Evolutionary conservation across 1,140 invertebrate genomes (phyloP), one percentile per base, ranked within the genome.

Genomic region (Cotesia glomerata): DNA sequence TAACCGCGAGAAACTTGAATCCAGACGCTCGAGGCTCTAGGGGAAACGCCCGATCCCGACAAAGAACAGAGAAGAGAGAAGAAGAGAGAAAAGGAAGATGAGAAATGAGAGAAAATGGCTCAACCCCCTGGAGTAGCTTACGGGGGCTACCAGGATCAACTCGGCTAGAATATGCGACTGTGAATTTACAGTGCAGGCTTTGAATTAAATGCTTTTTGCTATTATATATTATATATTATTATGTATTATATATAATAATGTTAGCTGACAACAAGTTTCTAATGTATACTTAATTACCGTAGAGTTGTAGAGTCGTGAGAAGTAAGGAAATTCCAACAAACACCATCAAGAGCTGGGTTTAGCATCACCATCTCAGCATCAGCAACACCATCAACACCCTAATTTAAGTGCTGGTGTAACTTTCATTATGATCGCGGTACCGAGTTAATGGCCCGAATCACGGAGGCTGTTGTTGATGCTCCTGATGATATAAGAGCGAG

Each of bases 271-370:
- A 68, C 32, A 68, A 68, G 16, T 58, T 39, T 58, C 66, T 68
- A 35, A 68, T 68, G 54, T 68, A 68, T 68, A 68, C 66, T 68
- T 68, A 68, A 68, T 68, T 68, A 68, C 52, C 26, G 66, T 65
- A n/a, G 32, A n/a, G 34, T 26, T 26, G 18, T 26, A 26, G 18
- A 26, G 18, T 26, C 18, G n/a, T n/a, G n/a, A n/a, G n/a, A 26
- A 26, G 18, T 16, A 39, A 68, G 66, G 51, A 68, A n/a, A 56
- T 14, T 16, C 51, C 45, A 32, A 58, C 56, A 18, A 58, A 14
- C 56, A 18, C 39, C 18, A 58, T 9, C 18, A 58, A 18, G 56
- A 58, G 52, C 16, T 54, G 13, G 13, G 13, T n/a, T 13, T 2
- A 54, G 52, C n/a, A n/a, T n/a, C n/a, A n/a, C n/a, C n/a, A n/a